These are phyloP conservation scores for Reticulitermes lucifugus DNA, from an alignment of 2,888 invertebrate species.

Conservation along the genomic window DNA sequence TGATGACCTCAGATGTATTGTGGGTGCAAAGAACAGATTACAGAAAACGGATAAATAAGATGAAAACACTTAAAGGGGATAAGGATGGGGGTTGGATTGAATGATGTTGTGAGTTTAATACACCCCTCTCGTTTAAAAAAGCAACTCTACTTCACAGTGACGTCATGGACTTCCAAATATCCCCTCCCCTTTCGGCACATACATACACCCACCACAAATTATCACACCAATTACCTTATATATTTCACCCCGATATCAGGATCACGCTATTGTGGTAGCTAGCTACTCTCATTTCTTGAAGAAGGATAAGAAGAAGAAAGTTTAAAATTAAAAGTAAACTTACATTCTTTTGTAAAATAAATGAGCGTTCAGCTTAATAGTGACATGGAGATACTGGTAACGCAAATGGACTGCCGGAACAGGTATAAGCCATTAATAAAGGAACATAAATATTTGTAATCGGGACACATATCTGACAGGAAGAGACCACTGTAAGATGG, in stretches of 20 bases:
- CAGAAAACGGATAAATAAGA: conserved; percentile 36
- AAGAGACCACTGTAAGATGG: too few species aligned
- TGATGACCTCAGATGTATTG: conserved; percentile 40
- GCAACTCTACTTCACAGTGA: conserved; percentile 6
- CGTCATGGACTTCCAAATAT: not conserved
- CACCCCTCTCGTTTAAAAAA: not conserved
- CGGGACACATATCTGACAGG: too few species aligned
- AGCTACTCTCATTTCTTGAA: too few species aligned
- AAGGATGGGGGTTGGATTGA: not conserved
- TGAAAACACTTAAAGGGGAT: conserved; percentile 37
- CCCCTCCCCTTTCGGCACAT: not conserved
- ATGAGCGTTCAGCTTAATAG: too few species aligned
- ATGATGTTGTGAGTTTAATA: conserved; percentile 13
- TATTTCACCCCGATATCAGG: not conserved
- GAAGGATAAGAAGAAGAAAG: too few species aligned
- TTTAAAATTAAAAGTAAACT: too few species aligned
- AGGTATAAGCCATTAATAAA: too few species aligned
- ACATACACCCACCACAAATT: not conserved
- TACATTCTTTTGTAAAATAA: too few species aligned
- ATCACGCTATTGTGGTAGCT: too few species aligned
- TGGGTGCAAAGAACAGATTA: conserved; percentile 43
- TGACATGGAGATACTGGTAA: too few species aligned
- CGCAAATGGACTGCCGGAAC: too few species aligned
- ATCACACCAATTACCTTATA: not conserved
- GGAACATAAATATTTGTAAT: too few species aligned